These are phyloP conservation scores for Picathartes gymnocephalus DNA, from an alignment of 2,113 vertebrate genomes.

Conservation along the genomic window DNA sequence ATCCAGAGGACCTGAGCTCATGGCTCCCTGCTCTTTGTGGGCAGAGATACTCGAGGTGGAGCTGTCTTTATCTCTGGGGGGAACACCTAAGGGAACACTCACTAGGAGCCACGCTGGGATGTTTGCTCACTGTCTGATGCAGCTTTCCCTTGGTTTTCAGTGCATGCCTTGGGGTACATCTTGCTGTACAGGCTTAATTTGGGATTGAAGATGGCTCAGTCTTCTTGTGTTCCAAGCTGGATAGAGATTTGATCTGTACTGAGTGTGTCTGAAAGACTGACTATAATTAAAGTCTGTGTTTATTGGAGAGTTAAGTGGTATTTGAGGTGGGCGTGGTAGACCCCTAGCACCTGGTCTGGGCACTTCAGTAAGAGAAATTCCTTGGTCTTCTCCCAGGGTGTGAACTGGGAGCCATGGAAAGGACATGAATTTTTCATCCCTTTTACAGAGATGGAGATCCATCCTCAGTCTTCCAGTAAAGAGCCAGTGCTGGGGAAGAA, in stretches of 20 bases:
- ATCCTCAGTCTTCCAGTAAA: constrained; percentile 60
- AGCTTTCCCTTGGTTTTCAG: neutral
- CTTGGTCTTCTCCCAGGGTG: constrained; percentile 64
- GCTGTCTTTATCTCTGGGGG: neutral
- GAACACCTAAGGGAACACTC: neutral
- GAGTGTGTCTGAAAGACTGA: neutral
- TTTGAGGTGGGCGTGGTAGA: neutral
- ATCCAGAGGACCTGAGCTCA: neutral
- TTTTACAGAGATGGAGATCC: constrained; percentile 86
- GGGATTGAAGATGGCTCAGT: neutral
- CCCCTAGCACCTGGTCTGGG: neutral
- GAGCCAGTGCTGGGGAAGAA: constrained; percentile 54
- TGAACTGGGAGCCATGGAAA: constrained; percentile 93
- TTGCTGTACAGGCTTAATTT: neutral
- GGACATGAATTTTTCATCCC: constrained; percentile 86
- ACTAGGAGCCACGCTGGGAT: neutral
- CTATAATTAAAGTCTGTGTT: neutral
- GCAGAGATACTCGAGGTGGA: neutral
- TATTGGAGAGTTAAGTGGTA: neutral
- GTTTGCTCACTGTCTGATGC: neutral
- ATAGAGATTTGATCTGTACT: neutral
- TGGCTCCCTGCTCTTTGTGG: neutral
- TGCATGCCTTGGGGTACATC: neutral
- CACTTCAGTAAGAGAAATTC: neutral
- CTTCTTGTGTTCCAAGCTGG: neutral